Base-by-base conservation (phyloP, 2,888 invertebrate species). In the Mythimna vitellina region DNA sequence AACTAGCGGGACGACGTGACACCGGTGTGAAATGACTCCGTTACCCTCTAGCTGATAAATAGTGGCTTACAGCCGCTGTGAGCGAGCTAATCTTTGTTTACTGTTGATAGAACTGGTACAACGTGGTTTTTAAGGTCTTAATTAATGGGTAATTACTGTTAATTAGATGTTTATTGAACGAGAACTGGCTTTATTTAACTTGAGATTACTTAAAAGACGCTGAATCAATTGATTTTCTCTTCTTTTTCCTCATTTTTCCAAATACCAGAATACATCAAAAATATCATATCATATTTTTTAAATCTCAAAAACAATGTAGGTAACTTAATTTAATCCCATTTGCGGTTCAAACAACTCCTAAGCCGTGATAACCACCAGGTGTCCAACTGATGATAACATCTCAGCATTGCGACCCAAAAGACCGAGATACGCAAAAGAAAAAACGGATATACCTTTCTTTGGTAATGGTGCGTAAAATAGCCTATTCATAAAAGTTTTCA, bases 11-110 rank as follows among this genome's bases (percentile, higher is more conserved):
- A 53, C 76, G 76, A 85, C 87, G 86, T 87, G 88, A 87, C 82
- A 68, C 67, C 73, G 72, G 73, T 75, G 76, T 85, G 85, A 85
- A 88, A 87, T 89, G 82, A 86, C 87, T 87, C 74, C 68, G 70
- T 79, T 78, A 80, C 69, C 60, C 70, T 7, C n/a, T 4, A 67
- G 60, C 77, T 70, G 76, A 74, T 84, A 77, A 80, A 81, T 76
- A 79, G 70, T 70, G 51, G 74, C 72, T 71, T 73, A 81, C 53
- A 70, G 46, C 72, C 65, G 67, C 67, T 62, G 57, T 65, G 71
- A 57, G 58, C 57, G 14, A 72, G 73, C 79, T 80, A 80, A 84
- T 84, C 66, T 74, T 80, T 79, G 68, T 77, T 79, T 76, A 77
- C 73, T 79, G 86, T 73, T 72, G 58, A 78, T 73, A 35, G 72